These are phyloP conservation scores for Lates japonicus DNA, from an alignment of 2,797 vertebrate genomes.

Conservation along the genomic window DNA sequence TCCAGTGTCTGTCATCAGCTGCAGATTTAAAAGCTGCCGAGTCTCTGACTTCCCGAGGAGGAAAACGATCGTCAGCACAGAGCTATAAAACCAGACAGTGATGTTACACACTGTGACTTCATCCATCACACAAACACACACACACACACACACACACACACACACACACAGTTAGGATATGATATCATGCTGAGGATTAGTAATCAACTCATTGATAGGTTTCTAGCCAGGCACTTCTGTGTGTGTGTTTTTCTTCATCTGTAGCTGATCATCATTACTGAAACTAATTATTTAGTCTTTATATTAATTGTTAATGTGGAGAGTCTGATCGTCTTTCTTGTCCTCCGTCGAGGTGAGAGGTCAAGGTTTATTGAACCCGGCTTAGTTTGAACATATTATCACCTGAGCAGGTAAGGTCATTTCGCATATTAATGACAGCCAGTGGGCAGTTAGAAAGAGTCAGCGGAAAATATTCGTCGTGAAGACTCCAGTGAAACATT, in stretches of 20 bases:
- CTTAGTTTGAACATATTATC: no score
- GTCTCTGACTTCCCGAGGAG: neutral
- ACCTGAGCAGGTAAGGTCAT: no score
- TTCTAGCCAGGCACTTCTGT: constrained; percentile 21
- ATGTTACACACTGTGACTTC: constrained; percentile 27
- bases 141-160: no score
- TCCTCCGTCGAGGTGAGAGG: no score
- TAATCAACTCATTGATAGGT: constrained; percentile 26
- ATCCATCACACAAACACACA: constrained; percentile 16
- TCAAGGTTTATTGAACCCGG: no score
- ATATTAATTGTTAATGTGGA: no score
- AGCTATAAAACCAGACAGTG: constrained; percentile 8
- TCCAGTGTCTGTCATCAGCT: constrained; percentile 10
- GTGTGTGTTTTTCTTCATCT: constrained; percentile 13
- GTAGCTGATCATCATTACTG: neutral
- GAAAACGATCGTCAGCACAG: constrained; percentile 12
- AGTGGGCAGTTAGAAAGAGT: no score
- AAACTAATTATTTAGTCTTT: neutral
- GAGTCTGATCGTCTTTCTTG: no score
- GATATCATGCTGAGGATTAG: constrained; percentile 27
- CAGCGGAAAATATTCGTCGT: no score
- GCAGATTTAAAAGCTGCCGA: constrained; percentile 40
- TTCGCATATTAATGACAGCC: no score
- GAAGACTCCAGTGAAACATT: no score
- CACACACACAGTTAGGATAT: constrained; percentile 12